These are phyloP conservation scores for Vanessa tameamea DNA, from an alignment of 1,140 invertebrate genomes.

Conservation along the genomic window DNA sequence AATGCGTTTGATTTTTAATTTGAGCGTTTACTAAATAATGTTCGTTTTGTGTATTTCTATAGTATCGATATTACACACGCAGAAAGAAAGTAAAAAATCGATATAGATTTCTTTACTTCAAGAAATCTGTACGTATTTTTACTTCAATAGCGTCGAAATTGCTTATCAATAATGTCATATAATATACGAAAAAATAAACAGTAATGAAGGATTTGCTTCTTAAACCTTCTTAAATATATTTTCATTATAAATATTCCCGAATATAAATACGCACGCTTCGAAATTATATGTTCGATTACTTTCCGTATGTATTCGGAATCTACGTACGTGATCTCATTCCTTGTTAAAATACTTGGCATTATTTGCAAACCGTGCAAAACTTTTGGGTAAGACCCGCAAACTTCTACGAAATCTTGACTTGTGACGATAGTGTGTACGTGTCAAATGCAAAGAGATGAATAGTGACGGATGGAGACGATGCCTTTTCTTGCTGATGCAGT, in stretches of 20 bases:
- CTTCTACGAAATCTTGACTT: constrained; percentile 22
- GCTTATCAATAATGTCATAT: not conserved
- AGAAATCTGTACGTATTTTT: too few species aligned
- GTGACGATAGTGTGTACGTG: constrained; percentile 26
- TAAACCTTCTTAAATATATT: not conserved
- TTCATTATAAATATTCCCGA: not conserved
- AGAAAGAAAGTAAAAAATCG: too few species aligned
- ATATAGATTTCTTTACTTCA: too few species aligned
- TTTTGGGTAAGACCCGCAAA: constrained; percentile 24
- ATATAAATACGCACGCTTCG: not conserved
- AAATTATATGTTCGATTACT: not conserved
- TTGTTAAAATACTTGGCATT: constrained; percentile 22
- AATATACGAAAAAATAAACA: not conserved
- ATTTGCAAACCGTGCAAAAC: constrained; percentile 26
- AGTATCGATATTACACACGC: too few species aligned
- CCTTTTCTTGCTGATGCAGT: not conserved
- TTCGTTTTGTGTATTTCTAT: too few species aligned
- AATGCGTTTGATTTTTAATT: too few species aligned
- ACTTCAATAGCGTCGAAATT: not conserved
- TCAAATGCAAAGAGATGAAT: constrained; percentile 18
- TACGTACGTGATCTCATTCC: constrained; percentile 27
- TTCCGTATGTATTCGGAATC: not conserved
- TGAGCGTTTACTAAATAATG: too few species aligned
- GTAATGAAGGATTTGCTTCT: too few species aligned
- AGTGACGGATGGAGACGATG: constrained; percentile 9